A percentile compares a stretch with the other conserved stretches of the same genome.
Conservation (phyloP, 2,888 invertebrate species). For the Polydrusus cervinus region DNA sequence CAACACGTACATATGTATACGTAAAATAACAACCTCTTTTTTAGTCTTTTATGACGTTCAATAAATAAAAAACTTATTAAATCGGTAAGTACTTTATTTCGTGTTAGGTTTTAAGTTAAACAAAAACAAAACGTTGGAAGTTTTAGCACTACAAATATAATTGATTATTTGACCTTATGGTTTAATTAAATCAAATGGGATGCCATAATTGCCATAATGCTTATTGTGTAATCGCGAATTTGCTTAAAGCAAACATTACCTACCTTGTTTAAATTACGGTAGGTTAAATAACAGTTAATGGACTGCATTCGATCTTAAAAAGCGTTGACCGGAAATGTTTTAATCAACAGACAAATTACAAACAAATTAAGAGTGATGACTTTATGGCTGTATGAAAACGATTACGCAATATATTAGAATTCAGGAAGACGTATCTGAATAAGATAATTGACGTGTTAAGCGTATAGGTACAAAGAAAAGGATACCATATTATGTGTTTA, state of each 20-base stretch:
- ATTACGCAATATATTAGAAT: not conserved
- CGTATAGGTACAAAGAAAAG: not conserved
- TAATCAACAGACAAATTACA: conserved; percentile 3
- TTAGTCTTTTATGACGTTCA: no score
- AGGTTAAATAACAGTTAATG: conserved; percentile 15
- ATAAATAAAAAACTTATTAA: no score
- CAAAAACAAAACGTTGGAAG: not conserved
- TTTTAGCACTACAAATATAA: not conserved
- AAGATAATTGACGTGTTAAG: not conserved
- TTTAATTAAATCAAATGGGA: conserved; percentile 3
- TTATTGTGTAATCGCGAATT: conserved; percentile 4
- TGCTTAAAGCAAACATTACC: conserved; percentile 12
- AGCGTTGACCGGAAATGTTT: conserved; percentile 4
- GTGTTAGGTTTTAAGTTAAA: not conserved
- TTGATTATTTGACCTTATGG: not conserved
- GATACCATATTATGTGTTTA: not conserved
- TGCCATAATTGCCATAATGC: not conserved
- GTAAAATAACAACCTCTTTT: no score
- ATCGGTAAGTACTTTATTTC: no score
- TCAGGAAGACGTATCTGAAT: not conserved
- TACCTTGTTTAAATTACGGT: conserved; percentile 12
- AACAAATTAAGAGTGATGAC: conserved; percentile 1
- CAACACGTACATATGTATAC: no score
- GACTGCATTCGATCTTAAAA: conserved; percentile 1
- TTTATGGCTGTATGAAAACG: not conserved